Conservation (phyloP, 2,113 vertebrate species). For the Pelvicachromis taeniatus region DNA sequence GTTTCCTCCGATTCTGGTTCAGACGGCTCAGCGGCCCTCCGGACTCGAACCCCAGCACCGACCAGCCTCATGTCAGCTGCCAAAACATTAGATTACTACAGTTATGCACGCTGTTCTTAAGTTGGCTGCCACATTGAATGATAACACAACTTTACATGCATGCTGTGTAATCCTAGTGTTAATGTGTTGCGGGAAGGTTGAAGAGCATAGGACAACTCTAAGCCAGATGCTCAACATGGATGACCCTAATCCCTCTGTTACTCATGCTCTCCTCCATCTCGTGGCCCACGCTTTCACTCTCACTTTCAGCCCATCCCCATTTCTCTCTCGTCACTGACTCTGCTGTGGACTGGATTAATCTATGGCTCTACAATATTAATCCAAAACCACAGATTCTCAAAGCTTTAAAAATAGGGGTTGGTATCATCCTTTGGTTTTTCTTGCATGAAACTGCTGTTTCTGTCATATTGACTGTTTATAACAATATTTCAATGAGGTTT, state of each 20-base stretch:
- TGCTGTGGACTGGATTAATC: constrained; percentile 57
- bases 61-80: constrained; percentile 60
- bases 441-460: background rate
- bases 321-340: constrained; percentile 27
- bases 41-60: constrained; percentile 33
- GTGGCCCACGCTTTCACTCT: constrained; percentile 7
- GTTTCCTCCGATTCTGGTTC: constrained; percentile 61
- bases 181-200: constrained; percentile 15
- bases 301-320: background rate
- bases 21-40: constrained; percentile 55
- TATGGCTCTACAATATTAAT: constrained; percentile 52
- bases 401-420: constrained; percentile 33
- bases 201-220: constrained; percentile 41
- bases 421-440: background rate
- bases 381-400: constrained; percentile 31
- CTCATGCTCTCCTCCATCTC: constrained; percentile 33
- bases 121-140: background rate
- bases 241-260: constrained; percentile 73
- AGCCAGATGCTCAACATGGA: constrained; percentile 70
- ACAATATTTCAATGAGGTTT: background rate
- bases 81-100: background rate
- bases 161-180: constrained; percentile 50
- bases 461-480: background rate
- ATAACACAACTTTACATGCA: constrained; percentile 13
- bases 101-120: background rate